Conservation (phyloP, 2,888 invertebrate genomes). For the Alsophila aescularia region DNA sequence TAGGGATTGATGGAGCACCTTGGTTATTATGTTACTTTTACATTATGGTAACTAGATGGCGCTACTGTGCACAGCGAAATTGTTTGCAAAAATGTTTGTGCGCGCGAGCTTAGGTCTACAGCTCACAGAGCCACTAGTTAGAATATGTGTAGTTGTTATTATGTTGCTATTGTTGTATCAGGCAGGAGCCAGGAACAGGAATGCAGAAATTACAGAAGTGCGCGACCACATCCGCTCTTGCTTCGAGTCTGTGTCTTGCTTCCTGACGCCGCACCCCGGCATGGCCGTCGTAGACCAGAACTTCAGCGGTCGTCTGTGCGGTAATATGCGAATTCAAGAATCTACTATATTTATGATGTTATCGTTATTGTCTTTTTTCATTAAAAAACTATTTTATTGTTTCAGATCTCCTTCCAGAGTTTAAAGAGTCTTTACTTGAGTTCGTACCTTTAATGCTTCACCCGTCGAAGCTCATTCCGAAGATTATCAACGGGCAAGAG, state of each 20-base stretch:
- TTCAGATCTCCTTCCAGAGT: slow-evolving; percentile 93
- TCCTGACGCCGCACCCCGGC: slow-evolving; percentile 97
- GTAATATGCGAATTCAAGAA: slow-evolving; percentile 9
- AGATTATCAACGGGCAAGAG: slow-evolving; percentile 94
- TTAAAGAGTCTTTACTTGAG: slow-evolving; percentile 89
- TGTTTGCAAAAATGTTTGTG: too few species aligned
- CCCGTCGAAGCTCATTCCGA: slow-evolving; percentile 92
- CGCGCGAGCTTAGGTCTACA: too few species aligned
- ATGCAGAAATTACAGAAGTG: slow-evolving; percentile 91
- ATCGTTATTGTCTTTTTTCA: neutral
- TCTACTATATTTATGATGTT: neutral
- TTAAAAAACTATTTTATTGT: neutral
- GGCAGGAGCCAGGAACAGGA: slow-evolving; percentile 12
- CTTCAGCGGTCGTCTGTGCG: slow-evolving; percentile 74
- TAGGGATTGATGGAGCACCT: too few species aligned
- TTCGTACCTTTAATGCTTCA: slow-evolving; percentile 93
- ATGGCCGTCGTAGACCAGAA: slow-evolving; percentile 95
- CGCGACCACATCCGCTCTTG: slow-evolving; percentile 92
- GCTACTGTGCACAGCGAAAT: too few species aligned
- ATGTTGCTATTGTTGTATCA: neutral
- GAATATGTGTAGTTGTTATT: neutral
- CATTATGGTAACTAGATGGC: too few species aligned
- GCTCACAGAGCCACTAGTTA: neutral
- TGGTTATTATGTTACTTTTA: too few species aligned
- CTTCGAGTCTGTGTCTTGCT: slow-evolving; percentile 95